Conservation (phyloP, 2,888 invertebrate genomes). For the Tromatobia lineatoria region DNA sequence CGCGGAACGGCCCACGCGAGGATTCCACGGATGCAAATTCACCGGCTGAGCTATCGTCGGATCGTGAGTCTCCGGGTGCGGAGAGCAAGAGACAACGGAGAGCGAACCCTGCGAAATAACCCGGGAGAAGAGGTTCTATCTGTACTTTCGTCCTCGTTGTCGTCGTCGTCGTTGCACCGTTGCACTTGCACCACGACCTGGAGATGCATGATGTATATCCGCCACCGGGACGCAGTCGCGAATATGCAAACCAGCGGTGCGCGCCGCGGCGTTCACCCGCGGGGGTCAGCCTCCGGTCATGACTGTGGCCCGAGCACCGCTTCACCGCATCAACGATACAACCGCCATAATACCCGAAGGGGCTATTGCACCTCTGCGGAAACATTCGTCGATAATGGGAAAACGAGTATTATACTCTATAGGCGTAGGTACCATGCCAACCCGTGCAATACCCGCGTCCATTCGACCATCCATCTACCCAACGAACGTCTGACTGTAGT, state of each 20-base stretch:
- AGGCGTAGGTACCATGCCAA: slow-evolving; percentile 31
- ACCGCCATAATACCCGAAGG: slow-evolving; percentile 72
- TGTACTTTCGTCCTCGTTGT: slow-evolving; percentile 67
- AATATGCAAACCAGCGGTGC: slow-evolving; percentile 81
- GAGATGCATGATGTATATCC: slow-evolving; percentile 82
- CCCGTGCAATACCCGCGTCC: slow-evolving; percentile 35
- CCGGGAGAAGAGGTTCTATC: slow-evolving; percentile 60
- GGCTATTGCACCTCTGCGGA: slow-evolving; percentile 73
- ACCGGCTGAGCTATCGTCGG: slow-evolving; percentile 80
- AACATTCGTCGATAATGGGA: slow-evolving; percentile 73
- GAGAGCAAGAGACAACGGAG: slow-evolving; percentile 70
- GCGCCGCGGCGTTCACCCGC: slow-evolving; percentile 73
- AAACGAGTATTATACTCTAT: slow-evolving; percentile 59
- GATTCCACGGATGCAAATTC: slow-evolving; percentile 85
- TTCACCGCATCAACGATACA: slow-evolving; percentile 69
- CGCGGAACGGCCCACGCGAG: slow-evolving; percentile 78
- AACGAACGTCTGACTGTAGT: slow-evolving; percentile 27
- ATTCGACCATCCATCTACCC: slow-evolving; percentile 39
- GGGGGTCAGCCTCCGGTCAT: slow-evolving; percentile 78
- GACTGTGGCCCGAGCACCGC: slow-evolving; percentile 70
- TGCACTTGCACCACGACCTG: slow-evolving; percentile 76
- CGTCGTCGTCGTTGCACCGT: slow-evolving; percentile 70
- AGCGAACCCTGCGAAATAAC: slow-evolving; percentile 67
- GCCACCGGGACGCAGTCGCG: slow-evolving; percentile 81
- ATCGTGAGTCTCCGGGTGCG: slow-evolving; percentile 80